Percentiles rank a stretch among this genome's conserved stretches.
phyloP scores from a whole-genome alignment of 2,113 vertebrate species.

The Merops nubicus region DNA sequence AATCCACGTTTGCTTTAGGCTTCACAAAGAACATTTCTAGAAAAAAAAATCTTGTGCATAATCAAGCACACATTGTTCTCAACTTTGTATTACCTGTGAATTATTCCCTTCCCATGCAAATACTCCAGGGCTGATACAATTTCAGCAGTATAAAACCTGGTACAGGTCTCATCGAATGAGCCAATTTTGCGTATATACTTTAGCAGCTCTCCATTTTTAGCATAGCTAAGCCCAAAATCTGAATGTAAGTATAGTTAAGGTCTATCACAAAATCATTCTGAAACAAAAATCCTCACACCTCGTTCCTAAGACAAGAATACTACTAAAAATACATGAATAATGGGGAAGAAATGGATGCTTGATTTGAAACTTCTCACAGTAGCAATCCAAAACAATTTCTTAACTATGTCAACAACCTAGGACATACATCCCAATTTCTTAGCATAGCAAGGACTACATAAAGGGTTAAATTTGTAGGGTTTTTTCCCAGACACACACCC shows the following conservation, averaged over 20 bases:
- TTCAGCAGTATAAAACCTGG: conserved; percentile 97
- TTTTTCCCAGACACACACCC: background rate
- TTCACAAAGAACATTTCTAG: background rate
- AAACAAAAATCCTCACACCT: background rate
- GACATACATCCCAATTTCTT: background rate
- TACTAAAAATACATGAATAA: background rate
- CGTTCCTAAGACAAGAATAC: background rate
- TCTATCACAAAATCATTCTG: background rate
- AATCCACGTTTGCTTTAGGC: background rate
- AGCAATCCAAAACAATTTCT: background rate
- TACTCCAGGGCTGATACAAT: conserved; percentile 96
- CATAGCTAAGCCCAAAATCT: conserved; percentile 99
- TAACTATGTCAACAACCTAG: background rate
- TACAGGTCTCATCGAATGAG: conserved; percentile 98
- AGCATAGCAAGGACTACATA: background rate
- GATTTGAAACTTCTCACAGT: background rate
- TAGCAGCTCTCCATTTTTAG: conserved; percentile 97
- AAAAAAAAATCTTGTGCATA: background rate
- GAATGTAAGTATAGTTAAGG: conserved; percentile 70
- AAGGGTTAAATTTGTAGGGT: background rate
- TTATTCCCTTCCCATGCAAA: conserved; percentile 95
- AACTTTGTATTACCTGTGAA: conserved; percentile 88
- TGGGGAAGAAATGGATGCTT: background rate
- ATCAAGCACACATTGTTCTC: background rate
- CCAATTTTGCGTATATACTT: conserved; percentile 99